phyloP scores from a whole-genome alignment of 1,140 invertebrate genomes.

The Drosophila kepulauana region DNA sequence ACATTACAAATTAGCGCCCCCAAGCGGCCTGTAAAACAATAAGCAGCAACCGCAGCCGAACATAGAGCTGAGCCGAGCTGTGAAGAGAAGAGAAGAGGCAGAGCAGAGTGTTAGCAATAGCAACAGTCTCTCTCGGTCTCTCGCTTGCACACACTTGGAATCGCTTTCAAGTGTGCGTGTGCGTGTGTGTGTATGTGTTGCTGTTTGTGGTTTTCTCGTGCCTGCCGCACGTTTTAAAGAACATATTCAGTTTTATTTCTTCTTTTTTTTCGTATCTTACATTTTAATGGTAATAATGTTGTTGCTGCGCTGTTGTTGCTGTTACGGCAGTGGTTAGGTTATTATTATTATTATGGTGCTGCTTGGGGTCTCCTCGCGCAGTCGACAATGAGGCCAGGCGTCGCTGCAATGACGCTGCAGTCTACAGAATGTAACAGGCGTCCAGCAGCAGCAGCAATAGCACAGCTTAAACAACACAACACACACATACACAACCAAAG shows the following conservation, averaged over 20 bases:
- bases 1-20: conserved; percentile 76
- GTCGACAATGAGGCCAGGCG: conserved; percentile 34
- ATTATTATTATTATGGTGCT: neutral
- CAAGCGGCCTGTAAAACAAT: conserved; percentile 76
- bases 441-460: conserved; percentile 48
- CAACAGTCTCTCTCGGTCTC: conserved; percentile 17
- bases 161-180: conserved; percentile 12
- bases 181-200: conserved; percentile 28
- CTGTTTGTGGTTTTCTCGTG: conserved; percentile 55
- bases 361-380: neutral
- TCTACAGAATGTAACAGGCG: conserved; percentile 83
- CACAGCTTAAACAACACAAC: conserved; percentile 23
- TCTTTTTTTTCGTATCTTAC: conserved; percentile 37
- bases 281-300: conserved; percentile 57
- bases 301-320: conserved; percentile 15
- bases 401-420: conserved; percentile 83
- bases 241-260: neutral
- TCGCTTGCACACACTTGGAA: conserved; percentile 16
- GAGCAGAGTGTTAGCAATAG: conserved; percentile 7
- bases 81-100: too few relatives aligned
- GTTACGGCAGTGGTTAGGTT: conserved; percentile 14
- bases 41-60: conserved; percentile 50
- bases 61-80: too few relatives aligned
- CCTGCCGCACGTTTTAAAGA: conserved; percentile 62
- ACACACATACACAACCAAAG: neutral